phyloP scores from a whole-genome alignment of 2,797 vertebrate species.

The Enteromius treurensis region DNA sequence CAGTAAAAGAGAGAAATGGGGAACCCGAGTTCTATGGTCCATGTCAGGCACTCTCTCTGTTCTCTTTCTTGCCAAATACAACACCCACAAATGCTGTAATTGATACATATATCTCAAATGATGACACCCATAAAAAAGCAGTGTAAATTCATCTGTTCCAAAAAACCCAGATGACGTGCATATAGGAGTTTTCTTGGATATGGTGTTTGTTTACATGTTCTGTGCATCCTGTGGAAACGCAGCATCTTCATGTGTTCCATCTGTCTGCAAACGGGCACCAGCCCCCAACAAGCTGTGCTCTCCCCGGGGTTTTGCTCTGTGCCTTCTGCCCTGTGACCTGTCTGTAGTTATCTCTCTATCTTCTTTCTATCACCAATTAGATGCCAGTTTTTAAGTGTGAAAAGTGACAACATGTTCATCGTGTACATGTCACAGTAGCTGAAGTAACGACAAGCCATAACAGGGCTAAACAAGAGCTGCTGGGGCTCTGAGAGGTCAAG shows the following conservation, averaged over 20 bases:
- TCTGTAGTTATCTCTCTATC: constrained; percentile 43
- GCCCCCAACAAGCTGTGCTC: constrained; percentile 53
- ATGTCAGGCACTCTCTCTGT: constrained; percentile 24
- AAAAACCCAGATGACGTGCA: constrained; percentile 26
- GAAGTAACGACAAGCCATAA: background rate
- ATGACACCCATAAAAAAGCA: background rate
- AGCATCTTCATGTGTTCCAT: constrained; percentile 54
- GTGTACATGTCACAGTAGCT: constrained; percentile 13
- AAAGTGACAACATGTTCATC: constrained; percentile 32
- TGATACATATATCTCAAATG: constrained; percentile 14
- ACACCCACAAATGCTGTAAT: constrained; percentile 9
- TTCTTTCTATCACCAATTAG: constrained; percentile 6
- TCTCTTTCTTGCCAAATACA: constrained; percentile 20
- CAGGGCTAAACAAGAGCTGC: background rate
- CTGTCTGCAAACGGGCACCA: constrained; percentile 56
- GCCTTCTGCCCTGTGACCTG: constrained; percentile 54
- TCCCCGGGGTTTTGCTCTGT: constrained; percentile 30
- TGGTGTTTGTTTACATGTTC: constrained; percentile 41
- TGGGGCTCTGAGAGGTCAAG: background rate
- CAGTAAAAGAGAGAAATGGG: constrained; percentile 22
- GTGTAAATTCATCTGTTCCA: constrained; percentile 16
- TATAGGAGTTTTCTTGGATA: constrained; percentile 52
- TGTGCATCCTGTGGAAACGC: constrained; percentile 57
- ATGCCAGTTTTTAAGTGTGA: constrained; percentile 28
- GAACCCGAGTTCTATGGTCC: constrained; percentile 25